Conservation (phyloP, 2,797 vertebrate genomes). For the Acomys russatus region DNA sequence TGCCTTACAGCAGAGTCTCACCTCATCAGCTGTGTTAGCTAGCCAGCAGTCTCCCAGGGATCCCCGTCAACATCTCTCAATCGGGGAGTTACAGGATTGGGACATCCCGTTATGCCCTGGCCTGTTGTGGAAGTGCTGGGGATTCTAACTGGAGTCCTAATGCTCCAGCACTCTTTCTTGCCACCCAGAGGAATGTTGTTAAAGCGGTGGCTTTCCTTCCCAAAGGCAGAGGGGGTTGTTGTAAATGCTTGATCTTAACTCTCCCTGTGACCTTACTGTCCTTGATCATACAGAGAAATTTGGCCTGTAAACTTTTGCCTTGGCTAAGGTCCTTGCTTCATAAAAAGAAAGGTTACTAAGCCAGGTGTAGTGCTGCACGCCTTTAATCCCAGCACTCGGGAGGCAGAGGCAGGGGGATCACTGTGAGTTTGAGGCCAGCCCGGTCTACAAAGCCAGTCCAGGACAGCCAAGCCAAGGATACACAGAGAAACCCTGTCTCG, state of each 20-base stretch:
- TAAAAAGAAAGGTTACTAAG: constrained; percentile 50
- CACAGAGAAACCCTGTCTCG: too few species aligned
- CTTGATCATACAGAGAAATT: neutral
- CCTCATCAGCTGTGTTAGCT: neutral
- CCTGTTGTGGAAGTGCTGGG: neutral
- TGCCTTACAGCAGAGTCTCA: neutral
- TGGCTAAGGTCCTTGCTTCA: neutral
- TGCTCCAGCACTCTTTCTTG: neutral
- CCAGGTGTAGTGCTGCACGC: too few species aligned
- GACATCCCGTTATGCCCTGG: too few species aligned
- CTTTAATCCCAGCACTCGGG: too few species aligned
- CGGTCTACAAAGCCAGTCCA: too few species aligned
- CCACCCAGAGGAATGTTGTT: neutral
- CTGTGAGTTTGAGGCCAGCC: too few species aligned
- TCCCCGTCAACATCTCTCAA: neutral
- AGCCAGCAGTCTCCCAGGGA: neutral
- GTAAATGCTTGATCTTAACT: neutral
- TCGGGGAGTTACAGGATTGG: neutral
- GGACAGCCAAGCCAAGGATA: too few species aligned
- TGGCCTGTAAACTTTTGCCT: constrained; percentile 28
- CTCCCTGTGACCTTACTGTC: neutral
- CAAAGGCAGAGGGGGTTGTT: neutral
- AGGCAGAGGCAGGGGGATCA: too few species aligned
- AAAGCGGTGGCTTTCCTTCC: neutral
- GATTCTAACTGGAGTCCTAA: neutral